Conservation (phyloP, 1,140 invertebrate genomes). For the Alviniconcha marisindica region DNA sequence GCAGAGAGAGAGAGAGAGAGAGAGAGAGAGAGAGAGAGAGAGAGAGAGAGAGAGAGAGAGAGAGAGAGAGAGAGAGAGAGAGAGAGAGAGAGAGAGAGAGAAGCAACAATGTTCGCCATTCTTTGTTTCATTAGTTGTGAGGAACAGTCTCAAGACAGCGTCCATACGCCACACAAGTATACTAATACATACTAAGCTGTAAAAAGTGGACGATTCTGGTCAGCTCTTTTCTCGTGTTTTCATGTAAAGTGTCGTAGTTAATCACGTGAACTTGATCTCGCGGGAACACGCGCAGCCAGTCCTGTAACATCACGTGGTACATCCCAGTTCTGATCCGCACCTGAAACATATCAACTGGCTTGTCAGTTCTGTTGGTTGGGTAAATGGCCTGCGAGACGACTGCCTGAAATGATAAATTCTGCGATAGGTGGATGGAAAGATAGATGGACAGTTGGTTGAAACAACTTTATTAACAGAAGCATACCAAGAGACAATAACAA, state of each 20-base stretch:
- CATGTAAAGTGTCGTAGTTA: constrained; percentile 89
- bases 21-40: background rate
- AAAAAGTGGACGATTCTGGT: constrained; percentile 81
- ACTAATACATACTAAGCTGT: background rate
- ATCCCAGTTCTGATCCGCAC: constrained; percentile 51
- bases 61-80: background rate
- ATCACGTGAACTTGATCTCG: constrained; percentile 77
- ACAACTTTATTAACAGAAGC: too few relatives aligned
- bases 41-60: background rate
- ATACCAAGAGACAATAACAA: too few relatives aligned
- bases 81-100: background rate
- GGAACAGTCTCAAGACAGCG: too few relatives aligned
- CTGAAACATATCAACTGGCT: too few relatives aligned
- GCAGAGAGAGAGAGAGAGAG: background rate
- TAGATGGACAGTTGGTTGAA: too few relatives aligned
- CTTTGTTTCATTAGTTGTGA: background rate
- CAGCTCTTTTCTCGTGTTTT: constrained; percentile 90
- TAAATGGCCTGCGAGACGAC: too few relatives aligned
- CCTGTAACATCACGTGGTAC: constrained; percentile 47
- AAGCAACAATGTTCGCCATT: background rate
- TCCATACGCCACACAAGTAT: background rate
- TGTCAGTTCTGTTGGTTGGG: too few relatives aligned
- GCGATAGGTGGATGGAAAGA: too few relatives aligned
- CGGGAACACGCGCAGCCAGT: constrained; percentile 55
- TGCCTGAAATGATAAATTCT: too few relatives aligned